Conservation (phyloP, 2,113 vertebrate species). For the Myrmecobius fasciatus region DNA sequence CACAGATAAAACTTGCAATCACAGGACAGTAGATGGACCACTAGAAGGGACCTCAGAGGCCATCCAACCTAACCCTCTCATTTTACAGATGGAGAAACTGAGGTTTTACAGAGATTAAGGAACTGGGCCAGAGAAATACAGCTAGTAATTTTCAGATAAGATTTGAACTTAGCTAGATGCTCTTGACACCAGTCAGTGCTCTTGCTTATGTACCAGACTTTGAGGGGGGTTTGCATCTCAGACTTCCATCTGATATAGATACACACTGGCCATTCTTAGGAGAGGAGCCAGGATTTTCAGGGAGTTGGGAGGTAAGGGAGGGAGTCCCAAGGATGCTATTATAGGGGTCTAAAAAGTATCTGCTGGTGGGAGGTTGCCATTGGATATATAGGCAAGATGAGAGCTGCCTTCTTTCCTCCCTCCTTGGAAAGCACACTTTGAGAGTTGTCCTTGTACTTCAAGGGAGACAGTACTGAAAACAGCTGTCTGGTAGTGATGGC, state of each 20-base stretch:
- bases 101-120: background rate
- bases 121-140: slow-evolving; percentile 52
- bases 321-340: background rate
- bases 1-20: background rate
- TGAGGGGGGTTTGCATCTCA: slow-evolving; percentile 23
- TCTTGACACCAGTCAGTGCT: too few relatives aligned
- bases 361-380: accelerated
- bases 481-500: background rate
- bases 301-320: background rate
- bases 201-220: background rate
- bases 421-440: background rate
- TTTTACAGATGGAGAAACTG: background rate
- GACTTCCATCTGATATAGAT: background rate
- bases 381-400: too few relatives aligned
- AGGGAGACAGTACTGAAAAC: background rate
- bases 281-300: background rate
- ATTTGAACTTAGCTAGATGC: background rate
- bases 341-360: background rate
- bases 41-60: background rate
- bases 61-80: background rate
- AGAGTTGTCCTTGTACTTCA: background rate
- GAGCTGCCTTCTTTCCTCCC: background rate
- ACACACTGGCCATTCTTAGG: background rate
- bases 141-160: slow-evolving; percentile 42
- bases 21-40: background rate